These are phyloP conservation scores for Tiliacea citrago DNA, from an alignment of 2,888 invertebrate genomes.

Conservation along the genomic window DNA sequence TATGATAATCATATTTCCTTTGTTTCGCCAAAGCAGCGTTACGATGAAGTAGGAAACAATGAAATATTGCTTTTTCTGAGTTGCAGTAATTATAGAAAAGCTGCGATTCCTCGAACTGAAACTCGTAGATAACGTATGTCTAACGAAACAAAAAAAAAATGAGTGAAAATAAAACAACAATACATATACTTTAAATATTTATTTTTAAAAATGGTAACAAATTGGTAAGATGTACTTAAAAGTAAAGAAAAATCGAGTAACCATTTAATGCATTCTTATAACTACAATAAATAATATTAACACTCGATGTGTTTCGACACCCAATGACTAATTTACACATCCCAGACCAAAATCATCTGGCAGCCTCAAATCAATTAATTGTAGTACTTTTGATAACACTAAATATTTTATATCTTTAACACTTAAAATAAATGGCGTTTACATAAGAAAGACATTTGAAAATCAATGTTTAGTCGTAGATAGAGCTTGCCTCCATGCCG, in stretches of 20 bases:
- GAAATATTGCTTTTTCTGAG: too few species aligned
- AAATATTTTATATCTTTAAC: slow-evolving; percentile 52
- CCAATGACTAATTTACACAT: slow-evolving; percentile 66
- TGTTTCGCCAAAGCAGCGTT: too few species aligned
- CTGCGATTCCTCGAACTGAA: too few species aligned
- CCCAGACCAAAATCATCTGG: slow-evolving; percentile 43
- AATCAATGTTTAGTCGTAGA: slow-evolving; percentile 40
- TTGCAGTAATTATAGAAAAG: too few species aligned
- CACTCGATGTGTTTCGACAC: slow-evolving; percentile 72
- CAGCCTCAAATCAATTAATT: slow-evolving; percentile 62
- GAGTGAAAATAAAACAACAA: slow-evolving; percentile 1
- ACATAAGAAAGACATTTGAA: slow-evolving; percentile 38
- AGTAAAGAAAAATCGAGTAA: slow-evolving; percentile 65
- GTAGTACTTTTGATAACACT: slow-evolving; percentile 49
- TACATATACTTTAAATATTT: slow-evolving; percentile 49
- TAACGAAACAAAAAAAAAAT: too few species aligned
- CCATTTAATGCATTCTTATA: slow-evolving; percentile 66
- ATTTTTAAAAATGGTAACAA: slow-evolving; percentile 80
- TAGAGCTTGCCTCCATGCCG: slow-evolving; percentile 45
- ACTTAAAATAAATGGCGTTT: slow-evolving; percentile 67
- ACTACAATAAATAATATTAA: slow-evolving; percentile 84
- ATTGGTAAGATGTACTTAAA: slow-evolving; percentile 69
- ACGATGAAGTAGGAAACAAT: too few species aligned
- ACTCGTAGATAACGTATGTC: too few species aligned
- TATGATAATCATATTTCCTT: too few species aligned